These are phyloP conservation scores for Elephas maximus DNA, from an alignment of 2,113 vertebrate genomes.

Conservation along the genomic window DNA sequence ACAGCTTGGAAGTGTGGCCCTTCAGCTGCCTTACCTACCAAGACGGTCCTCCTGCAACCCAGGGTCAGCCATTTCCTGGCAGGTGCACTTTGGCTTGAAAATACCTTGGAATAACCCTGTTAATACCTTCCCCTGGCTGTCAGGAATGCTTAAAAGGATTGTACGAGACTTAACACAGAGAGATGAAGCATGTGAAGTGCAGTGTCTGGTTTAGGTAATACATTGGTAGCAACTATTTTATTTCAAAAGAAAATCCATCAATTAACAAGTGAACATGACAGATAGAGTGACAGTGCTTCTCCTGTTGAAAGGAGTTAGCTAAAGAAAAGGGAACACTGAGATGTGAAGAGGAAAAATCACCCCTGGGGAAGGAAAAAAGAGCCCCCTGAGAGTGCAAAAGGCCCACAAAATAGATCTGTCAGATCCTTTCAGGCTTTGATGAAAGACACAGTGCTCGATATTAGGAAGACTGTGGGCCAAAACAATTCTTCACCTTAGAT, in stretches of 20 bases:
- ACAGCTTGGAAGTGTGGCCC: neutral
- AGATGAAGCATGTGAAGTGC: conserved; percentile 68
- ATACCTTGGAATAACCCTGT: conserved; percentile 37
- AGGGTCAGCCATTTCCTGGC: neutral
- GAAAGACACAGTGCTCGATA: conserved; percentile 63
- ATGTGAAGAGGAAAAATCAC: conserved; percentile 66
- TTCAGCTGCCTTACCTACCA: neutral
- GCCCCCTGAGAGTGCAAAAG: conserved; percentile 68
- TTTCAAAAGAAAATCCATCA: conserved; percentile 79
- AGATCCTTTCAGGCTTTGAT: conserved; percentile 68
- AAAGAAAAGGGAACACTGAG: conserved; percentile 64
- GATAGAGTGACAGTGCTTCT: conserved; percentile 73
- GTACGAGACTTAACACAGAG: conserved; percentile 31
- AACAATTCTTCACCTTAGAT: conserved; percentile 64
- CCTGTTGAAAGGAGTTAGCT: conserved; percentile 66
- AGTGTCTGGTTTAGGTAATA: conserved; percentile 72
- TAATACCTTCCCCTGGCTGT: conserved; percentile 32
- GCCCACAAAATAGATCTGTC: conserved; percentile 74
- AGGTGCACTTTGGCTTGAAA: conserved; percentile 39
- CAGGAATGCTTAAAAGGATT: conserved; percentile 63
- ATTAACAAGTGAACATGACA: conserved; percentile 81
- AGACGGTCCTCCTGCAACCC: conserved; percentile 7
- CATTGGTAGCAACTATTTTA: conserved; percentile 73
- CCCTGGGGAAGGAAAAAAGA: conserved; percentile 56
- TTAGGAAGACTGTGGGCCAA: conserved; percentile 46